Base-by-base conservation (phyloP, 2,113 vertebrate genomes). In the Xiphorhynchus elegans region DNA sequence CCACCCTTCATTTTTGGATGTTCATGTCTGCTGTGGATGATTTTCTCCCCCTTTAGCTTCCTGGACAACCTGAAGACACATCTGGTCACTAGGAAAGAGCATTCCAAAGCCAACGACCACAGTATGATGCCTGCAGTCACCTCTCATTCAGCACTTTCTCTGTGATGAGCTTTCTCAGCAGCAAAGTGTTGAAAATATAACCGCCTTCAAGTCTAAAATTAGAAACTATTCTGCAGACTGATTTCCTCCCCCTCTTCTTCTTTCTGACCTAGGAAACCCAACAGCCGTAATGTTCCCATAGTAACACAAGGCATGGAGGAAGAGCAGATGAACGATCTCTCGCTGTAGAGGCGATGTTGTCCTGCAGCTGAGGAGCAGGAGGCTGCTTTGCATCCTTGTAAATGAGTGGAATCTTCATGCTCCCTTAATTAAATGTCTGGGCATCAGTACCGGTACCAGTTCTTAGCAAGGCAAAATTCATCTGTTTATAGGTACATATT, bases 221-320 rank as follows among this genome's bases (percentile, higher is more conserved):
- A 93, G 94, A 94, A 88, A 62, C 79, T 84, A 44, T 67, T 86
- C 59, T 77, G 52, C 85, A 89, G 72, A 46, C 31, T 46, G 63
- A 11, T 76, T 82, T 87, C 81, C 81, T 77, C 44, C 81, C 58
- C 84, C 23, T 19, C 31, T 46, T 24, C 53, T 72, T 69, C 63
- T 69, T 66, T 60, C 90, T 81, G 79, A 90, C 83, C 89, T 52
- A 55, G 83, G 87, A 84, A 70, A 94, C 19, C 52, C 55, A 77
- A 18, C 42, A 77, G 68, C 68, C 2, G 4, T 15, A 90, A 47
- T 17, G 94, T 97, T 95, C 95, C 96, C 94, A 97, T 95, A 95
- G 96, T 84, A 96, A 97, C 95, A 39, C 0, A 1, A 42, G 93
- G 17, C 69, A 37, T 14, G 86, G 86, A 96, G 83, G 76, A 93